Evolutionary conservation across 2,113 vertebrate species (phyloP), one percentile per base, ranked within the genome.

Genomic region (Heterotilapia buettikoferi): DNA sequence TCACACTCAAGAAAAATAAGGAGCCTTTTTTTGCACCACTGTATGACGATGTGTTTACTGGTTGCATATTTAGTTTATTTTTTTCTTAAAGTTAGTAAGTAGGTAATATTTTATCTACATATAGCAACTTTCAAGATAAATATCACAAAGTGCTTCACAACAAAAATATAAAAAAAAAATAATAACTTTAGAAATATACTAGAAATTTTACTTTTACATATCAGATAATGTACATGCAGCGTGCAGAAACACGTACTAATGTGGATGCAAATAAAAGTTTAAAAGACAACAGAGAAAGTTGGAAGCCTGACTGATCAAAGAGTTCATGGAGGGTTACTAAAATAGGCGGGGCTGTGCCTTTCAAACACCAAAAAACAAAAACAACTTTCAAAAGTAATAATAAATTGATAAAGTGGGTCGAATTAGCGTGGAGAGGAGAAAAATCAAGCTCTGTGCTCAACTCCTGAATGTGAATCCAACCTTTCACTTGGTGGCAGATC

Each of bases 331-430:
- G 50, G 26, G 57, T 90, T 91, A 45, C 82, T 91, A 54, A 93
- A 91, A 87, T 40, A 85, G 57, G 61, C 33, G 66, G 86, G 76
- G 29, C 68, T 80, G 76, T 80, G 88, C 85, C 86, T 94, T 92
- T 93, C 57, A 91, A 88, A 91, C 85, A 93, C 86, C 71, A 93
- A 92, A 86, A 66, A 90, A 90, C 82, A 90, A 84, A 85, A 86
- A 88, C 91, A 87, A 29, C 73, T 84, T 87, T 84, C 85, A 91
- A 89, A 88, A 88, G 91, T 88, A 89, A 91, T 79, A 92, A 92
- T 94, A 85, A 92, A 93, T 85, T 84, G 83, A 78, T 88, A 92
- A 94, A 94, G 89, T 90, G 90, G 92, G 84, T 92, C 92, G 90
- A 93, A 94, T 96, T 94, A 93, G 87, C 82, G 87, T 92, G 86